These are phyloP conservation scores for Hypomecis atomaria DNA, from an alignment of 2,888 invertebrate genomes.

Conservation along the genomic window DNA sequence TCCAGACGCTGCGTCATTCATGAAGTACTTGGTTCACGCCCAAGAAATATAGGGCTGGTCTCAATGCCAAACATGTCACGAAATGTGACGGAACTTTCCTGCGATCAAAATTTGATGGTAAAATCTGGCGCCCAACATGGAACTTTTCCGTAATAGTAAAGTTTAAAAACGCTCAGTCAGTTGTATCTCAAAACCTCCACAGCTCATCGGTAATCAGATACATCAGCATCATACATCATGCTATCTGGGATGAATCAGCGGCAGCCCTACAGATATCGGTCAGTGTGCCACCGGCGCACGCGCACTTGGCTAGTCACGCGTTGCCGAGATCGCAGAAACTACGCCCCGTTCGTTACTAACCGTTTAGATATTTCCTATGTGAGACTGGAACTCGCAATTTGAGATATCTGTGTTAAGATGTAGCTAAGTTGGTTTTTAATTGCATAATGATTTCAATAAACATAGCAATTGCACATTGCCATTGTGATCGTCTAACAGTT, in stretches of 20 bases:
- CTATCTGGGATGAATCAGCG: constrained; percentile 15
- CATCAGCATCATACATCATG: constrained; percentile 1
- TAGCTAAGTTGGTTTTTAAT: neutral
- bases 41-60: constrained; percentile 25
- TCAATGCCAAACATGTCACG: constrained; percentile 1
- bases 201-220: neutral
- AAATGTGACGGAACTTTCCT: neutral
- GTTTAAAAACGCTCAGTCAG: neutral
- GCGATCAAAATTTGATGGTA: neutral
- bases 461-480: too few species aligned
- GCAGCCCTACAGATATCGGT: constrained; percentile 61
- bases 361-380: constrained; percentile 19
- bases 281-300: constrained; percentile 66
- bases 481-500: too few species aligned
- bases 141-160: neutral
- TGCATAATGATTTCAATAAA: too few species aligned
- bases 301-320: constrained; percentile 57
- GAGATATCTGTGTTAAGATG: neutral
- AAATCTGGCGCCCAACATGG: neutral
- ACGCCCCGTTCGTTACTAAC: constrained; percentile 29
- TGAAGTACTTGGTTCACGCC: constrained; percentile 19
- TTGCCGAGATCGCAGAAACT: constrained; percentile 31
- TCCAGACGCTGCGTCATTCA: constrained; percentile 17
- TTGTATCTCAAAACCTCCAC: constrained; percentile 18
- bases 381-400: constrained; percentile 6